phyloP scores from a whole-genome alignment of 2,113 vertebrate species.

The Poecilia latipinna region DNA sequence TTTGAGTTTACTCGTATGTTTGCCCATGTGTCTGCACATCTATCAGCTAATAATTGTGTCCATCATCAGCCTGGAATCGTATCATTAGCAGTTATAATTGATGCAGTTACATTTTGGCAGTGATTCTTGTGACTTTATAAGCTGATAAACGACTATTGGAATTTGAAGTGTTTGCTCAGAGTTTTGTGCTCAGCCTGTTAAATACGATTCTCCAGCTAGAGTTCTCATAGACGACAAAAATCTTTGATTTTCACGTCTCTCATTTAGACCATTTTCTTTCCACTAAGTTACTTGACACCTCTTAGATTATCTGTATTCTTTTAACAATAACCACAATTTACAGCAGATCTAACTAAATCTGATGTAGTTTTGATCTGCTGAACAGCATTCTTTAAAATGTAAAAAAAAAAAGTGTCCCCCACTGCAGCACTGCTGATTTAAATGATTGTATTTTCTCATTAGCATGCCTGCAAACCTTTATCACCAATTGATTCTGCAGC shows the following conservation, averaged over 20 bases:
- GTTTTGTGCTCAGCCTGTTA: background rate
- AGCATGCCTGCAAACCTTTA: too few relatives aligned
- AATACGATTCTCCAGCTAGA: background rate
- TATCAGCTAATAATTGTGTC: conserved; percentile 29
- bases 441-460: too few relatives aligned
- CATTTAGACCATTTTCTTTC: background rate
- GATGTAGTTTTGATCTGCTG: background rate
- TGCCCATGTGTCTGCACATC: conserved; percentile 15
- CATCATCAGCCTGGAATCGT: conserved; percentile 1
- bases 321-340: background rate
- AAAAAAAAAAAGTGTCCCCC: too few relatives aligned
- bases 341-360: background rate
- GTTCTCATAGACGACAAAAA: background rate
- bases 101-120: conserved; percentile 1
- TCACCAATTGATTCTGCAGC: too few relatives aligned
- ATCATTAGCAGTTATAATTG: conserved; percentile 16
- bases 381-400: too few relatives aligned
- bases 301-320: background rate
- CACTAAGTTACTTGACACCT: background rate
- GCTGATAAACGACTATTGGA: conserved; percentile 6
- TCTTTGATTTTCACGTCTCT: too few relatives aligned
- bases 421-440: too few relatives aligned
- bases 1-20: conserved; percentile 18
- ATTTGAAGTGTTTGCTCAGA: conserved; percentile 6
- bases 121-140: conserved; percentile 6